phyloP scores from a whole-genome alignment of 2,113 vertebrate species.

The Corythoichthys haematopterus region DNA sequence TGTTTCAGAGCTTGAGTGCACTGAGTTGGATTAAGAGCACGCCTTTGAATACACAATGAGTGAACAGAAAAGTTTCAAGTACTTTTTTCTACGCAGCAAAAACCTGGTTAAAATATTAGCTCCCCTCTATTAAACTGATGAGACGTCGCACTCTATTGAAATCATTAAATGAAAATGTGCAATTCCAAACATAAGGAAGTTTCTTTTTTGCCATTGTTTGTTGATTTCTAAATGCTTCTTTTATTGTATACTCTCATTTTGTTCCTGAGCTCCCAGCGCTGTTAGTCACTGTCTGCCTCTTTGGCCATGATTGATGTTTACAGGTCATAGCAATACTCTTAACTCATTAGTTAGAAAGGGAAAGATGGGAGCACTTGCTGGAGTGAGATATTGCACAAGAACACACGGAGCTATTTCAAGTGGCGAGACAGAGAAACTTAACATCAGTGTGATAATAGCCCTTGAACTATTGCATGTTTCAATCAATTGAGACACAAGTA shows the following conservation, averaged over 20 bases:
- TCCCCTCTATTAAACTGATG: conserved; percentile 22
- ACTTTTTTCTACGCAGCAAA: conserved; percentile 28
- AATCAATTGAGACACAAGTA: conserved; percentile 82
- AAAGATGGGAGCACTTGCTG: conserved; percentile 66
- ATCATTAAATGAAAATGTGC: conserved; percentile 14
- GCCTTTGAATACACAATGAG: conserved; percentile 52
- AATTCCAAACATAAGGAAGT: not conserved
- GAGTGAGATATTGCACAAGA: conserved; percentile 67
- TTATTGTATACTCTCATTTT: conserved; percentile 67
- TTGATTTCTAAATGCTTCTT: conserved; percentile 48
- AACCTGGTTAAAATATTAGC: conserved; percentile 19
- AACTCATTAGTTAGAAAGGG: conserved; percentile 75
- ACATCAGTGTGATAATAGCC: conserved; percentile 80
- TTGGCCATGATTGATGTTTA: conserved; percentile 69
- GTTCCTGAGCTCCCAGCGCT: conserved; percentile 40
- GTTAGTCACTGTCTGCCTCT: conserved; percentile 66
- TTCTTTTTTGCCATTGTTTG: conserved; percentile 24
- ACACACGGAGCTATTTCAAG: conserved; percentile 55
- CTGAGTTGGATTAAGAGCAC: conserved; percentile 54
- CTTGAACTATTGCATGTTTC: conserved; percentile 79
- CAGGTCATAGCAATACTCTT: conserved; percentile 74
- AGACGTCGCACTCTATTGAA: conserved; percentile 23
- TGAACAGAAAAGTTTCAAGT: conserved; percentile 42
- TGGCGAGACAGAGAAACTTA: conserved; percentile 77
- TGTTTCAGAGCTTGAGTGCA: conserved; percentile 22